Base-by-base conservation (phyloP, 2,888 invertebrate species). In the Pheosia gnoma region DNA sequence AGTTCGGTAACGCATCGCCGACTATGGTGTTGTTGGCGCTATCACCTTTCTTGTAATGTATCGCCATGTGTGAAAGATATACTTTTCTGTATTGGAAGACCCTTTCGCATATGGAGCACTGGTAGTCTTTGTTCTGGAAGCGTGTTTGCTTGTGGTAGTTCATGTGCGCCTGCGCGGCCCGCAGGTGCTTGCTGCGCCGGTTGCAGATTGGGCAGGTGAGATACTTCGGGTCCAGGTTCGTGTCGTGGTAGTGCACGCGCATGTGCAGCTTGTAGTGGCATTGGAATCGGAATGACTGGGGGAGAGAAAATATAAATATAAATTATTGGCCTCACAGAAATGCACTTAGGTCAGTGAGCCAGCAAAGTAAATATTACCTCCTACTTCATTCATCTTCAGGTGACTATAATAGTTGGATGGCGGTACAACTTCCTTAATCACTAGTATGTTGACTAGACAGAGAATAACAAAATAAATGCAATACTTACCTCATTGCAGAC, bases 101-200 rank as follows among this genome's bases (percentile, higher is more conserved):
- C 36, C 88, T 78, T 65, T 91, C 90, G 81, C 94, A 94, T 58
- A 94, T 90, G 47, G 92, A 87, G 74, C 94, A 94, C 76, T 90
- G 87, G 76, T 94, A 94, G 83, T 93, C 93, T 51, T 91, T 90
- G 77, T 81, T 88, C 74, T 91, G 84, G 83, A 93, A 93, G 61
- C 93, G 88, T 0, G 90, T 93, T 67, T 93, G 93, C 64, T 91
- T 91, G 83, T 94, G 94, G 83, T 79, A 94, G 77, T 87, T 90
- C 87, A 88, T 89, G 79, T 94, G 94, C 38, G 86, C 86, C 67
- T 87, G 88, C 53, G 93, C 93, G 2, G 93, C 94, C 43, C 94
- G 91, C 7, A 94, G 82, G 68, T 94, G 89, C 68, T 94, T 94
- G 80, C 90, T 91, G 69, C 81, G 83, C 51, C 93, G 88, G 59